Base-by-base conservation (phyloP, 2,888 invertebrate genomes). In the Folsomia manolachei region DNA sequence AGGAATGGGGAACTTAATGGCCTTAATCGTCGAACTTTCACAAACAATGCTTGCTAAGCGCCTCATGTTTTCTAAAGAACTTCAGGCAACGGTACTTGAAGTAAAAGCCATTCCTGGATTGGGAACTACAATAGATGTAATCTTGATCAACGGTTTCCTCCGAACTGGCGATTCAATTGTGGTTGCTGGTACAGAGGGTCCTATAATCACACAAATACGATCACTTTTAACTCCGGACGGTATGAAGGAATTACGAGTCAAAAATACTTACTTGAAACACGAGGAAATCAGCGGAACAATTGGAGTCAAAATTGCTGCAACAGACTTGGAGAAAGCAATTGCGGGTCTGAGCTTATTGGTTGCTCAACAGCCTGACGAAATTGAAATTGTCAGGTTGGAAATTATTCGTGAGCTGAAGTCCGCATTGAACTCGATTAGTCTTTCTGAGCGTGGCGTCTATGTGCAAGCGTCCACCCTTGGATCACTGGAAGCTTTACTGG, bases 391-490 rank as follows among this genome's bases (percentile, higher is more conserved):
- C 81, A 89, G 87, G 70, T 94, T 95, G 82, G 95, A 96, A 83
- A 93, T 97, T 1, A 90, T 94, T 0, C 88, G 88, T 69, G 95
- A 96, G 83, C 85, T 99, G 81, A 91, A 91, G 82, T 90, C 91
- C 25, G 97, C 96, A 1, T 87, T 99, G 66, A 94, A 93, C 69
- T 91, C 93, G 27, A 97, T 99, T 82, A 96, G 95, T 84, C 85
- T 96, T 78, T 89, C 91, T 52, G 94, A 93, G 79, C 88, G 94
- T 75, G 99, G 99, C 62, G 99, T 99, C 61, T 97, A 95, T 85
- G 99, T 99, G n/a, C 98, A 99, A 83, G 98, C 99, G 0, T 98
- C 97, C 0, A 99, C 99, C n/a, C 88, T 99, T 4, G 99, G 99
- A 7, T 99, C 99, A 0, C 86, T 99, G 11, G 99, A 99, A 84